These are phyloP conservation scores for Drosophila kurseongensis DNA, from an alignment of 1,140 invertebrate genomes.

Conservation along the genomic window DNA sequence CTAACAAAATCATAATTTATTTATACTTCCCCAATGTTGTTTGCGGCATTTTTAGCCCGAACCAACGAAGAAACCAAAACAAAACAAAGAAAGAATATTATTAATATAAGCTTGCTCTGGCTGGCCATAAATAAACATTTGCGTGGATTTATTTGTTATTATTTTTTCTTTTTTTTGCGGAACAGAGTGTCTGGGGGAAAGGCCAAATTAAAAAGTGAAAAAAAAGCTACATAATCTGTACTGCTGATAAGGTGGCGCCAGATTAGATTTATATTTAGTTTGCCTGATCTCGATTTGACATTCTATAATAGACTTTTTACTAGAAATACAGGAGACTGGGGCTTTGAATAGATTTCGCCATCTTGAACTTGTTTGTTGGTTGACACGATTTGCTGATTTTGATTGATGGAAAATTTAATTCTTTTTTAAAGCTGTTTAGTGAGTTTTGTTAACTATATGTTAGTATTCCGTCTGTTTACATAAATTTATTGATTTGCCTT, in stretches of 20 bases:
- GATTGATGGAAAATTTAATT: conserved; percentile 18
- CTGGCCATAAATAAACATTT: conserved; percentile 74
- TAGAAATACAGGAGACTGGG: conserved; percentile 4
- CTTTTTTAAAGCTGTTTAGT: too few species aligned
- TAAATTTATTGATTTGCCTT: background rate
- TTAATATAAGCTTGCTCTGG: conserved; percentile 52
- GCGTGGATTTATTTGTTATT: conserved; percentile 54
- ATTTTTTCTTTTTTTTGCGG: conserved; percentile 33
- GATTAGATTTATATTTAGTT: conserved; percentile 25
- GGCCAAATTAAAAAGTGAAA: conserved; percentile 9
- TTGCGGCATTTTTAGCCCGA: conserved; percentile 68
- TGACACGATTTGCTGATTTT: conserved; percentile 22
- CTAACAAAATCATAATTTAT: conserved; percentile 48
- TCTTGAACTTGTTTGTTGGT: conserved; percentile 19
- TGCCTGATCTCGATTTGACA: conserved; percentile 17
- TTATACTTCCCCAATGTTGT: conserved; percentile 48
- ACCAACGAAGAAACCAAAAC: conserved; percentile 41
- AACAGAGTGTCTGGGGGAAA: conserved; percentile 23
- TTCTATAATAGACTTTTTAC: conserved; percentile 9
- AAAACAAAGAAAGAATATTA: conserved; percentile 54
- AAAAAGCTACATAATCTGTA: conserved; percentile 23
- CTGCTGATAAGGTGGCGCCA: conserved; percentile 35
- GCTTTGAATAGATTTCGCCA: conserved; percentile 32
- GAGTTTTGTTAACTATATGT: too few species aligned
- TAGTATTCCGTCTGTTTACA: too few species aligned